Conservation (phyloP, 1,140 invertebrate genomes). For the Pollicipes pollicipes region DNA sequence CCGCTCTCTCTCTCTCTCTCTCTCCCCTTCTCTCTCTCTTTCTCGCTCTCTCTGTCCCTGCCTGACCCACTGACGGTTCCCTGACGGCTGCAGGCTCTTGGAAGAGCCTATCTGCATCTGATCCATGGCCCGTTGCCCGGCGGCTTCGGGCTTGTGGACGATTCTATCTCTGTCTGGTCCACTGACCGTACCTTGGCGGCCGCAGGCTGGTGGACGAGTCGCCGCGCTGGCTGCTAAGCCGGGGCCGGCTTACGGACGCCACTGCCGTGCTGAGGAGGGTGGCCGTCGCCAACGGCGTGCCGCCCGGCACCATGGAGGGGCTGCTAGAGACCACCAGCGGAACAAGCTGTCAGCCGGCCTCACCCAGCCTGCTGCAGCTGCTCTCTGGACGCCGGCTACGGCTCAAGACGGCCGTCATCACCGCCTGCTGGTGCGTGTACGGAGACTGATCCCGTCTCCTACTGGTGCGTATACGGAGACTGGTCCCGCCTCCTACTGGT, state of each 20-base stretch:
- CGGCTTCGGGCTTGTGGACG: no score
- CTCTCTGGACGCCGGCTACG: not conserved
- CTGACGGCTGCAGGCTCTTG: no score
- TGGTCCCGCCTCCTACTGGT: no score
- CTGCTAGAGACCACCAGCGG: not conserved
- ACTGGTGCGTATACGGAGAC: no score
- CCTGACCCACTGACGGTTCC: no score
- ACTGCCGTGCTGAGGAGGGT: not conserved
- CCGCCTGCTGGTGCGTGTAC: not conserved
- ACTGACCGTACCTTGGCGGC: no score
- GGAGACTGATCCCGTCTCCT: no score
- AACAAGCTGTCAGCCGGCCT: not conserved
- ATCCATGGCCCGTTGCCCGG: no score
- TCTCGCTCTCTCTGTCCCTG: no score
- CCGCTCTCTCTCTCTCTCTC: no score
- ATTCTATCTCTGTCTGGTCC: not conserved
- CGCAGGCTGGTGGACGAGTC: slow-evolving; percentile 11
- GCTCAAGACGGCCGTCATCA: not conserved
- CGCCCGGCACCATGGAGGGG: not conserved
- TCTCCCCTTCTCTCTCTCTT: no score
- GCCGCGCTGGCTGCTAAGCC: slow-evolving; percentile 8
- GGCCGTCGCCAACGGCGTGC: slow-evolving; percentile 4
- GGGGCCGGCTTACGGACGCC: slow-evolving; percentile 3
- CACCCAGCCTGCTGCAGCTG: not conserved
- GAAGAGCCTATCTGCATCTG: no score